phyloP scores from a whole-genome alignment of 1,140 invertebrate species.

The Phthorimaea operculella region DNA sequence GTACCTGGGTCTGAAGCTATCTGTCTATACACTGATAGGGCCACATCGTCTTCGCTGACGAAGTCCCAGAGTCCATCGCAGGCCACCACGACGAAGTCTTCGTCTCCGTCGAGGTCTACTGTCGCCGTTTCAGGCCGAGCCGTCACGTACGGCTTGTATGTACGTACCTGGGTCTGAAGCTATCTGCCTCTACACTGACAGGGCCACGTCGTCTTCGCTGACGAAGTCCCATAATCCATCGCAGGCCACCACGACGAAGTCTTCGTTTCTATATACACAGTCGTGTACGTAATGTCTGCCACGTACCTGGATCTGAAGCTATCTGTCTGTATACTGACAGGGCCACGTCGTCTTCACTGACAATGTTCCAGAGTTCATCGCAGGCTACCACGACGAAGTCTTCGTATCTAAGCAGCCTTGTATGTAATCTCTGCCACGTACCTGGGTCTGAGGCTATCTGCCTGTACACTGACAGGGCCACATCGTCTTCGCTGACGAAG shows the following conservation, averaged over 20 bases:
- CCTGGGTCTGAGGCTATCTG: constrained; percentile 72
- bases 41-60: constrained; percentile 77
- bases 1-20: too few species aligned
- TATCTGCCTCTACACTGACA: constrained; percentile 73
- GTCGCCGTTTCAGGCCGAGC: constrained; percentile 84
- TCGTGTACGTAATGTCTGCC: too few species aligned
- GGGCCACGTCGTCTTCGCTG: constrained; percentile 75
- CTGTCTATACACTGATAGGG: too few species aligned
- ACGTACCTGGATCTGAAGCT: too few species aligned
- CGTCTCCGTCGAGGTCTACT: constrained; percentile 82
- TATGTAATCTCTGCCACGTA: constrained; percentile 75
- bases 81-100: constrained; percentile 92
- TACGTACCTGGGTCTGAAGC: constrained; percentile 73
- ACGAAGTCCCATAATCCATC: constrained; percentile 94
- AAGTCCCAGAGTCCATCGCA: constrained; percentile 96
- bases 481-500: constrained; percentile 77
- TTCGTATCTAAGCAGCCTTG: constrained; percentile 88
- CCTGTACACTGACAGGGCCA: constrained; percentile 73
- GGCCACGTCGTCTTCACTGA: constrained; percentile 77
- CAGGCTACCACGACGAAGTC: constrained; percentile 93
- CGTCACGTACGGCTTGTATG: constrained; percentile 84
- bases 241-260: constrained; percentile 91
- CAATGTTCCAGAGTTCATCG: constrained; percentile 93
- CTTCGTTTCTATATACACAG: too few species aligned
- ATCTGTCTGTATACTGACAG: too few species aligned